A percentile compares a stretch with the other conserved stretches of the same genome.
These are phyloP conservation scores for Anas platyrhynchos DNA, from an alignment of 2,113 vertebrate genomes.

Conservation along the genomic window DNA sequence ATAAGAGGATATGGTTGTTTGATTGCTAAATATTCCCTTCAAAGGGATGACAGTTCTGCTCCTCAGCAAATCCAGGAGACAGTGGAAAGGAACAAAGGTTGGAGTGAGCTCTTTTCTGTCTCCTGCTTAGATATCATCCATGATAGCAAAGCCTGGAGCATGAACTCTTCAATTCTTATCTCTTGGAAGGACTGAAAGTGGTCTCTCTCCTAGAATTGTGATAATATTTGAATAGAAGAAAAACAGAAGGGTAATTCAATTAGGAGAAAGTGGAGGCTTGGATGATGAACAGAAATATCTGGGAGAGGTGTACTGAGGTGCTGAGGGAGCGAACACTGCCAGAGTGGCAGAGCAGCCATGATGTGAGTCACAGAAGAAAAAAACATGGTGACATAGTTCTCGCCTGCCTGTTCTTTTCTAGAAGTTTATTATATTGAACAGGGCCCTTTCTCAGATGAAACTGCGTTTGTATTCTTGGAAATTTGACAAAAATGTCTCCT, in stretches of 20 bases:
- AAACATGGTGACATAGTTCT: background rate
- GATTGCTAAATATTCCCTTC: background rate
- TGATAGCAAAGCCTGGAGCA: background rate
- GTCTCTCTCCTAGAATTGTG: background rate
- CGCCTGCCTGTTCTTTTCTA: background rate
- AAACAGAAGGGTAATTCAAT: background rate
- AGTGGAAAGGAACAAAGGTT: background rate
- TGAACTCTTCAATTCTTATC: background rate
- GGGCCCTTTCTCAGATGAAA: conserved; percentile 16
- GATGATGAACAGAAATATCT: background rate
- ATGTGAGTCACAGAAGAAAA: background rate
- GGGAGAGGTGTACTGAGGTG: background rate
- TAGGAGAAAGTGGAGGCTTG: background rate
- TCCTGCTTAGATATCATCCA: background rate
- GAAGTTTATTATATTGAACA: background rate
- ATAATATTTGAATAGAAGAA: background rate
- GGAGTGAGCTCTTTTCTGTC: background rate
- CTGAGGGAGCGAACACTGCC: background rate
- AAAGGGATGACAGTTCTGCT: background rate
- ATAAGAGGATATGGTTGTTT: background rate
- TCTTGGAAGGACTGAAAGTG: background rate
- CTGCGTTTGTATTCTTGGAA: conserved; percentile 15
- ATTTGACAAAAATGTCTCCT: conserved; percentile 48
- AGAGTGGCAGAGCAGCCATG: background rate
- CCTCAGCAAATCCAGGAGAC: background rate